Evolutionary conservation across 2,888 invertebrate species (phyloP), one percentile per base, ranked within the genome.

Genomic region (Polietes domitor): DNA sequence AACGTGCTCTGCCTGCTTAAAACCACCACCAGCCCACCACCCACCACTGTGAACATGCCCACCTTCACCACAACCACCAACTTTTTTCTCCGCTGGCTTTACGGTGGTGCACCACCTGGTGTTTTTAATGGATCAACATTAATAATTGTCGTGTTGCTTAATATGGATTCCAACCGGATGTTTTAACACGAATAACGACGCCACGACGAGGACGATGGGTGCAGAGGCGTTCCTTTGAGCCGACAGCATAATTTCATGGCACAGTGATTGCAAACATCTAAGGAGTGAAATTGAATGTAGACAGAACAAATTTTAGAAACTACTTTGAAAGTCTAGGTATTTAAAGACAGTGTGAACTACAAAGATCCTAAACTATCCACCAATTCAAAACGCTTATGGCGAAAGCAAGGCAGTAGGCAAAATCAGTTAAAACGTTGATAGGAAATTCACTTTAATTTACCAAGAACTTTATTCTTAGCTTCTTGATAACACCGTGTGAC

Each of bases 111-210:
- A 61, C 72, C 80, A 84, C 76, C 80, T 84, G 84, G 47, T 55
- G 32, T 65, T 65, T 68, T 81, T 73, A 81, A 84, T 81, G 78
- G 50, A 53, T 68, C 75, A 68, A 78, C 84, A 81, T 84, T 84
- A 68, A 81, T 84, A 81, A 84, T 75, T 76, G 78, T 84, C 78
- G 72, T 84, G 53, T 78, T 37, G 41, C 43, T 61, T 26, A 55
- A 50, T 74, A n/a, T 63, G 43, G 6, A 43, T 28, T 15, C 50
- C 50, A 75, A 43, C 58, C 21, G 72, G 74, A 70, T 65, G 61
- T 77, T 63, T 83, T 32, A 70, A 73, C 61, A 61, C 24, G 17
- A 17, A n/a, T 63, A 65, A 68, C 68, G 37, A 6, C 65, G n/a
- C 61, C 12, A 26, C 12, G 58, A 10, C 15, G 58, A 15, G 15